Evolutionary conservation across 2,888 invertebrate species (phyloP), one percentile per base, ranked within the genome.

Genomic region (Agrotis exclamationis): DNA sequence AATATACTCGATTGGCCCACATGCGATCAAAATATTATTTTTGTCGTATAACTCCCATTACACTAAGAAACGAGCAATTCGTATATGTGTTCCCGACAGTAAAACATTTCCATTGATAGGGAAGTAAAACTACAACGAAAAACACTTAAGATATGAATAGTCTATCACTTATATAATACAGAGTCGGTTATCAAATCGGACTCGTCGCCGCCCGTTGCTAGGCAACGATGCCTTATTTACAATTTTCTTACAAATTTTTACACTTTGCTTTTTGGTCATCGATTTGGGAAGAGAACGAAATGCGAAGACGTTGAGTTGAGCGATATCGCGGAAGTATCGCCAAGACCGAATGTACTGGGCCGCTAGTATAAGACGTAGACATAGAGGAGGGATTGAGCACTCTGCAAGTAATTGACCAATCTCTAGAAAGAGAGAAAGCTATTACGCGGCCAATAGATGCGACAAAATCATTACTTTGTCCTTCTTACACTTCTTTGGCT

Each of bases 71-170:
- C 88, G 88, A 89, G 85, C 88, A 88, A 90, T 90, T 92, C 91
- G 90, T 90, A 88, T 84, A 85, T 85, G 85, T 91, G 92, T 89
- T 92, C 92, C 93, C 93, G 90, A 88, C 86, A 83, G 87, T 90
- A 85, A 88, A 90, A 89, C 86, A 78, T 89, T 90, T 87, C 85
- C 87, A 87, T 88, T 89, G 89, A 89, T 90, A 89, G 89, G 86
- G 89, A 90, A 86, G 90, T 90, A 87, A 85, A 83, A 88, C 89
- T 91, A 91, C 88, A 93, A 93, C 87, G 86, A 89, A 93, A 93
- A 94, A 92, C 92, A 91, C 93, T 94, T 93, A 93, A 91, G 94
- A 95, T 95, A 95, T 94, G 94, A 92, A 93, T 92, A 95, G 77
- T 92, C 92, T 94, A 94, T 93, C 90, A 92, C 94, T 92, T 94